Conservation (phyloP, 2,797 vertebrate species). For the Erpetoichthys calabaricus region DNA sequence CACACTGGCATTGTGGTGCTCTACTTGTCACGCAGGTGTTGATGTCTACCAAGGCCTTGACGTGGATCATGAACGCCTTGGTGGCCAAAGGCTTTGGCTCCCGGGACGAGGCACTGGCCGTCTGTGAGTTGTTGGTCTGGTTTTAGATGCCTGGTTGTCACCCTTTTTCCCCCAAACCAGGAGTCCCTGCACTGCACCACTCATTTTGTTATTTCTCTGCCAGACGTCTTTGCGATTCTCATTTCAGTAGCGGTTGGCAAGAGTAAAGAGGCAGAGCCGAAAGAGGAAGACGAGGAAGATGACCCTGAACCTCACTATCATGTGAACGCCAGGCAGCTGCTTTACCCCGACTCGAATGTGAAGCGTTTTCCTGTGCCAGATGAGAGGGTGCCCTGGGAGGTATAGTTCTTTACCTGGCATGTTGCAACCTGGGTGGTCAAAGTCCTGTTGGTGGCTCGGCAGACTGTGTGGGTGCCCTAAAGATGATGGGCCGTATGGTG, state of each 20-base stretch:
- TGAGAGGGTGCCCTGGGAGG: slow-evolving; percentile 91
- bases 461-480: not conserved
- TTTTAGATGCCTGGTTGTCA: not conserved
- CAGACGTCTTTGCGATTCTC: no score
- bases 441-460: not conserved
- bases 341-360: slow-evolving; percentile 52
- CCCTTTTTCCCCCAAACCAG: rapidly evolving
- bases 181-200: not conserved
- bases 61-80: slow-evolving; percentile 70
- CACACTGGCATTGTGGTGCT: not conserved
- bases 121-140: slow-evolving; percentile 40
- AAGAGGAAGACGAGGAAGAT: slow-evolving; percentile 24
- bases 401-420: slow-evolving; percentile 26
- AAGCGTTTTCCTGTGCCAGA: slow-evolving; percentile 79
- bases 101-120: slow-evolving; percentile 30
- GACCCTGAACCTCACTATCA: slow-evolving; percentile 34
- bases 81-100: slow-evolving; percentile 40
- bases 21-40: slow-evolving; percentile 37
- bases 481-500: not conserved
- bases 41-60: slow-evolving; percentile 56
- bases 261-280: slow-evolving; percentile 16
- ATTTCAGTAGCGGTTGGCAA: slow-evolving; percentile 12
- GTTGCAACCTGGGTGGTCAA: not conserved
- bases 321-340: slow-evolving; percentile 53
- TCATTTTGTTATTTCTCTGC: no score